Conservation (phyloP, 2,888 invertebrate species). For the Apamea crenata region DNA sequence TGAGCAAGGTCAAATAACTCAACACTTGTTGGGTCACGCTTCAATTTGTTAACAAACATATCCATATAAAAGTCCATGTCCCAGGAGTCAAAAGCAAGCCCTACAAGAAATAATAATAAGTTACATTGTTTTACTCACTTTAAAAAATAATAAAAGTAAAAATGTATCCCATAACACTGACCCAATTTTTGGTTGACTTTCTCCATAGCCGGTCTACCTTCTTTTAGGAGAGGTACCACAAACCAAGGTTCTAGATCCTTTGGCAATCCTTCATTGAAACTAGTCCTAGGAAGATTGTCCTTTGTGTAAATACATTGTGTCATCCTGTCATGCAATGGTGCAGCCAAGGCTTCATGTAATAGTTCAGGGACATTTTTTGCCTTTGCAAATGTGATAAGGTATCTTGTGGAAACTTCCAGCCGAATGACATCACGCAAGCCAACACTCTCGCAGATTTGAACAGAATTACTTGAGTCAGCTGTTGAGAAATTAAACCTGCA, state of each 20-base stretch:
- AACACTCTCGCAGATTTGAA: slow-evolving; percentile 97
- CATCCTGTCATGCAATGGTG: slow-evolving; percentile 97
- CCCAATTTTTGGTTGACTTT: slow-evolving; percentile 94
- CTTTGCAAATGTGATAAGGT: slow-evolving; percentile 90
- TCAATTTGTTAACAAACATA: slow-evolving; percentile 95
- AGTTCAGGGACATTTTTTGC: slow-evolving; percentile 78
- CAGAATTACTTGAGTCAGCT: slow-evolving; percentile 98
- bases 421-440: slow-evolving; percentile 94
- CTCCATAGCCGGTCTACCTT: slow-evolving; percentile 95
- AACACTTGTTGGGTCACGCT: slow-evolving; percentile 98
- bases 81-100: slow-evolving; percentile 97
- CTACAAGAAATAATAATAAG: slow-evolving; percentile 79
- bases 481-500: slow-evolving; percentile 97
- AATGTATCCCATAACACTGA: slow-evolving; percentile 71
- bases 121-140: background rate
- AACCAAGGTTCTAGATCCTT: slow-evolving; percentile 93
- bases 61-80: slow-evolving; percentile 97
- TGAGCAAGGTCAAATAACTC: slow-evolving; percentile 99
- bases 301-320: slow-evolving; percentile 96
- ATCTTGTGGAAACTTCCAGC: slow-evolving; percentile 95
- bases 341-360: slow-evolving; percentile 87
- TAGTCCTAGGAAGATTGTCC: slow-evolving; percentile 91
- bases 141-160: background rate
- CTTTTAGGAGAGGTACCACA: slow-evolving; percentile 94
- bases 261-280: slow-evolving; percentile 92